Evolutionary conservation across 2,888 invertebrate genomes (phyloP), one percentile per base, ranked within the genome.

Genomic region (Drosophila neutralis): DNA sequence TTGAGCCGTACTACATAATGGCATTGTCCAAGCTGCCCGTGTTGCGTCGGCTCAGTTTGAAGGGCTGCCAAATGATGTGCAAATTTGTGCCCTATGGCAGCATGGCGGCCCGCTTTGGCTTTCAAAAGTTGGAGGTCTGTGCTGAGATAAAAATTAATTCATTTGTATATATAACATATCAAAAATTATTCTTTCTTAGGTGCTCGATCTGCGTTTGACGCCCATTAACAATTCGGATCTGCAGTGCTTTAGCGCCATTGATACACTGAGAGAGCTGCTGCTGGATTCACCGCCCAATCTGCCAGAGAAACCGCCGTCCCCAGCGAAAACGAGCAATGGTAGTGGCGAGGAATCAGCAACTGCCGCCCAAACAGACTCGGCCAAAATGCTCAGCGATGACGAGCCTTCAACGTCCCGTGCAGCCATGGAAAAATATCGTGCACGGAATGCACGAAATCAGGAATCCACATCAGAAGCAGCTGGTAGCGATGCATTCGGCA

Each of bases 61-160:
- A 95, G 49, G 95, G 95, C 45, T 97, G 97, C 86, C 92, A 92
- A 63, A 94, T 95, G 56, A 92, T 97, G 73, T 94, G 94, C 0
- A 96, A 97, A 91, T 96, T 96, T 86, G 95, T 96, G 21, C 96
- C 96, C 0, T 97, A 97, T 92, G 95, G 96, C 0, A 96, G 96
- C 87, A 94, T 97, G 67, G 95, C 97, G 0, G 94, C 96, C 0
- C 93, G 96, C 79, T 96, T 95, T 89, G 97, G 97, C 0, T 97
- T 93, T 53, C 90, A 90, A 73, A 85, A 85, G 40, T 72, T 93
- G 13, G 92, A 93, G 79, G 92, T 92, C 64, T 58, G 71, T 1
- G 7, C 5, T n/a, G 24, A 2, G 13, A 24, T 7, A 15, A 24
- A n/a, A 38, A 24, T 4, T 1, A 7, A 45, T n/a, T 7, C 7